These are phyloP conservation scores for Lepus timidus DNA, from an alignment of 2,113 vertebrate genomes.

Conservation along the genomic window DNA sequence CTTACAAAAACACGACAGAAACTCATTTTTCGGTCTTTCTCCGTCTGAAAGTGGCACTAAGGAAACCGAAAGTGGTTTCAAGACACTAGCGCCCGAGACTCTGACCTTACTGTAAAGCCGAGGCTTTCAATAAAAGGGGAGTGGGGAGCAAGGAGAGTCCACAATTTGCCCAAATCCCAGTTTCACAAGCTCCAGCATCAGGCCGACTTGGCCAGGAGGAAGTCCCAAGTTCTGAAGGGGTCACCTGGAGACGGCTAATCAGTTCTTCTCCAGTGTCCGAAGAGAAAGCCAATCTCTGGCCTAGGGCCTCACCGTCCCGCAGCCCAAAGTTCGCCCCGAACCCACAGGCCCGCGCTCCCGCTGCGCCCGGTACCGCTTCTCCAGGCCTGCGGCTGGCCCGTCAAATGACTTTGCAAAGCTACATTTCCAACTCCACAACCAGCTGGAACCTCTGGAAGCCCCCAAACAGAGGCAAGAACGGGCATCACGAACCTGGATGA, in stretches of 20 bases:
- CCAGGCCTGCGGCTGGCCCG: accelerated
- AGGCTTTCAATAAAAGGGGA: neutral
- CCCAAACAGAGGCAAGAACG: neutral
- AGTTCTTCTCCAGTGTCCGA: neutral
- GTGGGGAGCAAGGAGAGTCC: too few relatives aligned
- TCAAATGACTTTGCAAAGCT: slow-evolving; percentile 76
- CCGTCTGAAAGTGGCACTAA: neutral
- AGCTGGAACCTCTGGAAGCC: neutral
- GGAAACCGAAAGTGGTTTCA: slow-evolving; percentile 55
- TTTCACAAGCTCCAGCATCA: neutral
- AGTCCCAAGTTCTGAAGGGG: neutral
- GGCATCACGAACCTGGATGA: accelerated
- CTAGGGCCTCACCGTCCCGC: neutral
- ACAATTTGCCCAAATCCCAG: neutral
- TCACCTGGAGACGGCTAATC: neutral
- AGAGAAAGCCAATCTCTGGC: neutral
- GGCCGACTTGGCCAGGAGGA: neutral
- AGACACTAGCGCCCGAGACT: neutral
- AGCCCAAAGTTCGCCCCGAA: neutral
- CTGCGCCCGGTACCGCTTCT: neutral
- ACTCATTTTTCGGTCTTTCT: slow-evolving; percentile 22
- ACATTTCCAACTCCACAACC: neutral
- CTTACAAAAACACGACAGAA: neutral
- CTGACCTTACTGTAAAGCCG: neutral
- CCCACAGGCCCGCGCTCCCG: accelerated